Evolutionary conservation across 2,113 vertebrate genomes (phyloP).

Genomic region (Octodon degus): DNA sequence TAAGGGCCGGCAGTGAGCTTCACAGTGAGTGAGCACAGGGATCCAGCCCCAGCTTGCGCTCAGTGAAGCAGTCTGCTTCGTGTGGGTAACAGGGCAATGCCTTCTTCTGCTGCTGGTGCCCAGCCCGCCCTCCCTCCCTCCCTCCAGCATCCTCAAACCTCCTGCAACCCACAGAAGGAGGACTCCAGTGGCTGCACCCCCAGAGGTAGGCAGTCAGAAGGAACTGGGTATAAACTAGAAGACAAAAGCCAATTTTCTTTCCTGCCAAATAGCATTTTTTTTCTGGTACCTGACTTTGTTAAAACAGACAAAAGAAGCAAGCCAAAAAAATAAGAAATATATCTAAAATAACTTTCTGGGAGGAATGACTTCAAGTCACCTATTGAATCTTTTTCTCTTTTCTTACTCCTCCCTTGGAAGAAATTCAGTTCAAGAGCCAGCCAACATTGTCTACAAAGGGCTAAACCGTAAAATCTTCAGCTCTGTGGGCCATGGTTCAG

Average conservation of each 20-base stretch:
- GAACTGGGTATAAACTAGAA: not conserved
- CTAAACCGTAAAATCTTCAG: not conserved
- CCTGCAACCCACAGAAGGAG: not conserved
- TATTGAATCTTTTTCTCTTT: not conserved
- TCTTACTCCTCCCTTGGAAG: not conserved
- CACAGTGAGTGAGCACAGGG: not conserved
- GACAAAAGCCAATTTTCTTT: not conserved
- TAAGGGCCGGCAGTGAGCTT: not conserved
- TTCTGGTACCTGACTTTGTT: not conserved
- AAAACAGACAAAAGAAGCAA: slow-evolving; percentile 6
- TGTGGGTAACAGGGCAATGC: not conserved
- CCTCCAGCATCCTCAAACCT: not conserved
- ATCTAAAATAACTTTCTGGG: not conserved
- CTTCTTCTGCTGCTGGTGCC: not conserved
- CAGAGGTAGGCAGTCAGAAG: accelerated
- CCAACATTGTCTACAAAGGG: not conserved
- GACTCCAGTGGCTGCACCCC: accelerated
- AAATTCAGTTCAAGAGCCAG: not conserved
- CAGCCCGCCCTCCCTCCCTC: not conserved
- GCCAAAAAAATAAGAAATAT: not conserved
- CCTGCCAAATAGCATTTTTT: not conserved
- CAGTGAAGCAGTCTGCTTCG: not conserved
- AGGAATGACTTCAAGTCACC: not conserved
- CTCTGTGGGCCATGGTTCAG: too few species aligned
- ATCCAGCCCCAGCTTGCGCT: accelerated